A percentile compares a stretch with the other conserved stretches of the same genome.
Conservation (phyloP, 2,797 vertebrate species). For the Clarias fuscus region DNA sequence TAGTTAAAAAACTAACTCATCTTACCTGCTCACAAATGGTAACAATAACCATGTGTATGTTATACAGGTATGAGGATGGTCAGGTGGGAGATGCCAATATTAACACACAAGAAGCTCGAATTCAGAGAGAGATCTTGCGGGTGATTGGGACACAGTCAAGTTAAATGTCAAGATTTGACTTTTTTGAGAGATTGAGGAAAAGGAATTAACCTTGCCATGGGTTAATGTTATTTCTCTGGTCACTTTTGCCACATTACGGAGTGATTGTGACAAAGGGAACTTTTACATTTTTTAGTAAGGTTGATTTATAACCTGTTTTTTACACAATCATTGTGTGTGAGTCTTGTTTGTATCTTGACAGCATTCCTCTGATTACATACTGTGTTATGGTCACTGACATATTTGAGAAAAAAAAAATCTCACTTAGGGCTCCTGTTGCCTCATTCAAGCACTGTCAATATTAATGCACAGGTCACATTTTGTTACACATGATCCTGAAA, state of each 20-base stretch:
- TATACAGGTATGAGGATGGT: conserved; percentile 90
- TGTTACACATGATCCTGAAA: conserved; percentile 13
- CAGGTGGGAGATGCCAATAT: conserved; percentile 94
- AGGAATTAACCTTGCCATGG: not conserved
- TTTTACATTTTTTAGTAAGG: conserved; percentile 23
- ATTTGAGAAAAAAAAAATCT: not conserved
- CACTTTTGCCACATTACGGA: conserved; percentile 15
- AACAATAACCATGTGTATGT: not conserved
- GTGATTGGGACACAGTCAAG: conserved; percentile 74
- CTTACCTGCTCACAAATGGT: not conserved
- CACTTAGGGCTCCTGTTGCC: conserved; percentile 29
- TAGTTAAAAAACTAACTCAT: too few relatives aligned
- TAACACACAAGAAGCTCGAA: conserved; percentile 91
- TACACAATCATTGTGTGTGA: not conserved
- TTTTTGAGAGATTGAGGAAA: conserved; percentile 23
- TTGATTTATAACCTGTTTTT: conserved; percentile 35
- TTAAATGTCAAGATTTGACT: conserved; percentile 13
- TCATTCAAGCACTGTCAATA: conserved; percentile 19
- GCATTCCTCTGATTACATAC: conserved; percentile 9
- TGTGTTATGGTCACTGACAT: not conserved
- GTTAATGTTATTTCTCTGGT: not conserved
- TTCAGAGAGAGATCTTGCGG: conserved; percentile 91
- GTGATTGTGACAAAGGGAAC: not conserved
- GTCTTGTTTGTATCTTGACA: conserved; percentile 4
- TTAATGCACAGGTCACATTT: conserved; percentile 13